Conservation (phyloP, 2,113 vertebrate genomes). For the Calidris pygmaea region DNA sequence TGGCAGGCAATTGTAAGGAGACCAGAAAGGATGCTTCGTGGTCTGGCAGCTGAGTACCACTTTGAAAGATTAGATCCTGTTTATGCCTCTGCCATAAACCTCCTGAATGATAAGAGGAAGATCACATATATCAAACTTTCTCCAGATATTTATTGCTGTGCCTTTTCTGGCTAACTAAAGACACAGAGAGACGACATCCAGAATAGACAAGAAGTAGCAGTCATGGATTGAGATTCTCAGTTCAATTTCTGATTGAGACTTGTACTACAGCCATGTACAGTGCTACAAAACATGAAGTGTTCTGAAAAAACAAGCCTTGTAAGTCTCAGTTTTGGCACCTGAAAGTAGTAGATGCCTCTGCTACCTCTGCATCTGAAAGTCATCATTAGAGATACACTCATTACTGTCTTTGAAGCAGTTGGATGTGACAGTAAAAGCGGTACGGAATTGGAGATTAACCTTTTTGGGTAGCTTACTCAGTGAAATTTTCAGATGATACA, state of each 20-base stretch:
- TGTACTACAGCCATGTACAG: not conserved
- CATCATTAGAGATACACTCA: not conserved
- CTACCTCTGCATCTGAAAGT: not conserved
- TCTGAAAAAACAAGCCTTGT: not conserved
- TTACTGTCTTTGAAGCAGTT: not conserved
- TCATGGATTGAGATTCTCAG: not conserved
- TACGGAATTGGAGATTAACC: not conserved
- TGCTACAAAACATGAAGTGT: not conserved
- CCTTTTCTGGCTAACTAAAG: not conserved
- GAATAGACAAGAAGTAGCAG: not conserved
- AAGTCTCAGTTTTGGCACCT: constrained; percentile 16
- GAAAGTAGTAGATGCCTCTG: not conserved
- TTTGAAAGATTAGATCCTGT: not conserved
- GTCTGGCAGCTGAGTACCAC: not conserved
- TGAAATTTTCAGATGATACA: constrained; percentile 9
- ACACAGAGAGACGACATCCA: not conserved
- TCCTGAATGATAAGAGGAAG: not conserved
- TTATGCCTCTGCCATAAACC: not conserved
- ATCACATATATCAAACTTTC: not conserved
- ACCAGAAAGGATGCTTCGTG: not conserved
- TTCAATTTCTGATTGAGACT: not conserved
- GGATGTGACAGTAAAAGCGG: constrained; percentile 15
- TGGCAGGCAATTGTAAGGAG: not conserved
- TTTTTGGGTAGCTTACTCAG: constrained; percentile 11
- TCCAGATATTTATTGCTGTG: not conserved